Conservation (phyloP, 2,797 vertebrate genomes). For the Mus minutoides region DNA sequence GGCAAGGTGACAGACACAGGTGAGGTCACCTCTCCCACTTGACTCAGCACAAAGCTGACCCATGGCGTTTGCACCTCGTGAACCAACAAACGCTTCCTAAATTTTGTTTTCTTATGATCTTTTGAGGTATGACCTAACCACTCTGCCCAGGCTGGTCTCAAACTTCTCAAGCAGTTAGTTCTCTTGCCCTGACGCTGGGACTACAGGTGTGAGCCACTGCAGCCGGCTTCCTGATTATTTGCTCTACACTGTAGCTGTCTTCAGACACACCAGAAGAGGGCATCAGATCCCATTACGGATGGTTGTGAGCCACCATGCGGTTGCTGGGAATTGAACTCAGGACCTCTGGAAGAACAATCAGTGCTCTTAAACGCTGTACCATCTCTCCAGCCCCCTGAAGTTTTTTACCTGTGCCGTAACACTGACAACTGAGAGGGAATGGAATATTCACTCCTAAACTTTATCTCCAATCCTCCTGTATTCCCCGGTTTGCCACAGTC, state of each 20-base stretch:
- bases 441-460: not conserved
- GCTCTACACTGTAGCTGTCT: no score
- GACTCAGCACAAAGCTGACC: not conserved
- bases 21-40: fast-evolving
- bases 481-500: not conserved
- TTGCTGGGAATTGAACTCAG: no score
- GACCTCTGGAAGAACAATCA: no score
- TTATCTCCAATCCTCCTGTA: not conserved
- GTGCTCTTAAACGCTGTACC: no score
- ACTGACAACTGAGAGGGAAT: not conserved
- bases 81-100: no score
- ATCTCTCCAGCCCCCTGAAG: no score
- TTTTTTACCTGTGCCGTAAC: no score
- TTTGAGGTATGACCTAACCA: not conserved
- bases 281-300: no score
- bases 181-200: not conserved
- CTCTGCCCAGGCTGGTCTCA: no score
- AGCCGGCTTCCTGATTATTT: not conserved
- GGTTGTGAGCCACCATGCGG: no score
- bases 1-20: fast-evolving
- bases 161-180: not conserved
- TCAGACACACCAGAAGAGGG: no score
- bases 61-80: fast-evolving
- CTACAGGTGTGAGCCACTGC: not conserved
- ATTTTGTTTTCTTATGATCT: not conserved